Conservation (phyloP, 35 echinoderm and acorn worm genomes). For the Acanthaster planci region DNA sequence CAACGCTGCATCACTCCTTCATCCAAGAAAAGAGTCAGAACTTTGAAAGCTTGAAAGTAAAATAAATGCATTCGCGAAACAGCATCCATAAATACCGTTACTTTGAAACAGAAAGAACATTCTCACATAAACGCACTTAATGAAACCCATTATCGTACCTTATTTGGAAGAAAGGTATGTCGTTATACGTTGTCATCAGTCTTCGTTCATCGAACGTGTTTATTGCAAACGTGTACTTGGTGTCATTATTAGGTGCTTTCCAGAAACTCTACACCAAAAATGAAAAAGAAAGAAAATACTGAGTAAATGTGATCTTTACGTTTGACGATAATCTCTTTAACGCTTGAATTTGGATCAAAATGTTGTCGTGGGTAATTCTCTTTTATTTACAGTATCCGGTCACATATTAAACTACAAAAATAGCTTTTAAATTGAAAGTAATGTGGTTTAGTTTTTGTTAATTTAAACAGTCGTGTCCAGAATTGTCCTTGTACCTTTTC, state of each 20-base stretch:
- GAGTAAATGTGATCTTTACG: no score
- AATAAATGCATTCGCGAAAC: no score
- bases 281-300: neutral
- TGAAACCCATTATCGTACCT: constrained; percentile 16
- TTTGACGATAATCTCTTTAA: no score
- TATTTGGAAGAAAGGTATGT: constrained; percentile 40
- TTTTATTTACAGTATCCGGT: no score
- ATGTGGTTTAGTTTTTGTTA: no score
- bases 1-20: constrained; percentile 8
- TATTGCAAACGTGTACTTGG: constrained; percentile 55
- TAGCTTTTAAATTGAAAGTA: no score
- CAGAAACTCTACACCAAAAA: constrained; percentile 3
- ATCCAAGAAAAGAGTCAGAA: neutral
- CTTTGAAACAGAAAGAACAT: neutral
- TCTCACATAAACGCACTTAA: neutral
- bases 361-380: no score
- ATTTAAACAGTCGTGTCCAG: no score
- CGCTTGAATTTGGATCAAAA: no score
- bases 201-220: constrained; percentile 60
- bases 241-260: constrained; percentile 45
- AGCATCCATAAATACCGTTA: no score
- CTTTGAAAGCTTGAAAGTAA: neutral
- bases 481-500: no score
- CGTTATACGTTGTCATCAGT: constrained; percentile 48
- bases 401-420: no score